Conservation (phyloP, 2,797 vertebrate species). For the Lacerta bilineata region DNA sequence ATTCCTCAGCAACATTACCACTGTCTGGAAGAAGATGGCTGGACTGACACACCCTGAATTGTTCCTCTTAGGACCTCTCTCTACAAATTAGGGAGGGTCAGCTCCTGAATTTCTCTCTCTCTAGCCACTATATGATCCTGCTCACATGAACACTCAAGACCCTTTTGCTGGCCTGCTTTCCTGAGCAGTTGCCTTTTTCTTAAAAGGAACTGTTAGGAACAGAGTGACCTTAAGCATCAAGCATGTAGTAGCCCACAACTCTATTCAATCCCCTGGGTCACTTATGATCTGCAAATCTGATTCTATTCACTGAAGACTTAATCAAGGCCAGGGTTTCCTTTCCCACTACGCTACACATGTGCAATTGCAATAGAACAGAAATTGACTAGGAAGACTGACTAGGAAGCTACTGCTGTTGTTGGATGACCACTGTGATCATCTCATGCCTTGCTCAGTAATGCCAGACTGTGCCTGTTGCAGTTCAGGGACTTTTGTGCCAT, state of each 20-base stretch:
- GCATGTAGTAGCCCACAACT: neutral
- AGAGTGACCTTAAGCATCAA: neutral
- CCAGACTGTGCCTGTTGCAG: neutral
- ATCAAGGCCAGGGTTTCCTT: neutral
- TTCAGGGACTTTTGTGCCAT: neutral
- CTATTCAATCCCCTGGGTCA: neutral
- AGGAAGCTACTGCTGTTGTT: neutral
- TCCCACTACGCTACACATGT: neutral
- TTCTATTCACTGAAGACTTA: neutral
- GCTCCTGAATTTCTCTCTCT: neutral
- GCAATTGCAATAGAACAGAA: neutral
- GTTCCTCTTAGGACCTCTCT: no score
- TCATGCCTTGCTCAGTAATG: neutral
- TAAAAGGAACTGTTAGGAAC: neutral
- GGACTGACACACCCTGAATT: no score
- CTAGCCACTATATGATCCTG: neutral
- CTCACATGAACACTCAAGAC: neutral
- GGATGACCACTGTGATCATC: neutral
- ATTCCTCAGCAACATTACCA: neutral
- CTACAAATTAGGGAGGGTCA: neutral
- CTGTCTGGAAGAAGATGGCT: neutral
- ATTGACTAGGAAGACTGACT: neutral
- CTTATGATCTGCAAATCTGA: neutral
- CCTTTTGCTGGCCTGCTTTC: neutral
- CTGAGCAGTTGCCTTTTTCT: neutral